Base-by-base conservation (phyloP, 2,113 vertebrate species). In the Ailurus styani region DNA sequence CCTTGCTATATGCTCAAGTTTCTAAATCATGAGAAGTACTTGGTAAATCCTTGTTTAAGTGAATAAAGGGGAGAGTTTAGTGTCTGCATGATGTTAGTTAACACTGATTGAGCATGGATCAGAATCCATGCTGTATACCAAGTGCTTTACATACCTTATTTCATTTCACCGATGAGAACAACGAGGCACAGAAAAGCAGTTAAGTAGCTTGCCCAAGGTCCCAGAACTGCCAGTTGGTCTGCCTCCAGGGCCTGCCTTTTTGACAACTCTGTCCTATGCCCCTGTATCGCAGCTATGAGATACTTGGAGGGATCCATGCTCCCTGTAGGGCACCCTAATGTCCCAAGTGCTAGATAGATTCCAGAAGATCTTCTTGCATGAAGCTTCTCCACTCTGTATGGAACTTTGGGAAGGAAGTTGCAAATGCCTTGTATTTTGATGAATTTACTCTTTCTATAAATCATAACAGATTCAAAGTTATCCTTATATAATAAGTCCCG, bases 391-490 rank as follows among this genome's bases (percentile, higher is more conserved):
- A 91, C 10, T 0, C 1, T 60, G 27, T 18, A 31, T 47, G 42
- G 27, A 77, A 6, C 42, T 13, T 52, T 27, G 40, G 62, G 37
- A 31, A 47, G 31, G 9, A 29, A 62, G 10, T 79, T 90, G 10
- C 8, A 87, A 27, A 2, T 42, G 45, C 68, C 27, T 14, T 37
- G 27, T 25, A 31, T 82, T 85, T 85, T 50, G 34, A 70, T 42
- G 20, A 68, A 55, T 70, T 90, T 68, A 55, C n/a, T 75, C 50
- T 42, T 77, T 57, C 34, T 90, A 25, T 89, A 86, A 66, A 90
- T 87, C 29, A 78, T 11, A 68, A 52, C 29, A 90, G 50, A 40
- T 66, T 70, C 73, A 92, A 86, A 93, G 20, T 47, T 83, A 10
- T 72, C 18, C 34, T 29, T 77, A 17, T 31, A 21, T 34, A 2